phyloP scores from a whole-genome alignment of 2,888 invertebrate genomes.

The Drosophila formosana region DNA sequence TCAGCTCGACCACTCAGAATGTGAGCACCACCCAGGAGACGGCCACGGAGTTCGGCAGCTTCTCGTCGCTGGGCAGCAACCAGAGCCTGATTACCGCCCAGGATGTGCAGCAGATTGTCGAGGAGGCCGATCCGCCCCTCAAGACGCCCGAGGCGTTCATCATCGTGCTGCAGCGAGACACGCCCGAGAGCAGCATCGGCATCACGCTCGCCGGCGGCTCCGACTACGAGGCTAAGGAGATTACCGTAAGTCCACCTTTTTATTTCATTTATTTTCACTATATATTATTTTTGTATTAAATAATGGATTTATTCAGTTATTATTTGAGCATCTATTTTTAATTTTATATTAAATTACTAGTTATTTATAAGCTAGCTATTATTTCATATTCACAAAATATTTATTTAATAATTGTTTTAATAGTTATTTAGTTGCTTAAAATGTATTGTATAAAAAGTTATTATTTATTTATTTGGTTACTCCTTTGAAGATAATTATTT shows the following conservation, averaged over 20 bases:
- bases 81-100: conserved; percentile 85
- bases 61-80: conserved; percentile 85
- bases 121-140: conserved; percentile 89
- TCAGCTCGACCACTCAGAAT: conserved; percentile 84
- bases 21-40: conserved; percentile 84
- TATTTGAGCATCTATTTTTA: no score
- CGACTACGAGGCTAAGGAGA: conserved; percentile 96
- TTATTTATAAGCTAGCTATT: no score
- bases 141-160: conserved; percentile 88
- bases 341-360: no score
- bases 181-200: conserved; percentile 91
- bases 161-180: conserved; percentile 89
- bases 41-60: conserved; percentile 85
- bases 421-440: no score
- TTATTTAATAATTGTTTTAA: no score
- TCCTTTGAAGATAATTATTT: no score
- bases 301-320: no score
- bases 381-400: no score
- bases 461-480: no score
- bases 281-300: no score
- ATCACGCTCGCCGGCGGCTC: conserved; percentile 95
- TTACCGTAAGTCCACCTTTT: conserved; percentile 88
- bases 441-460: no score
- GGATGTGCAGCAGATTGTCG: conserved; percentile 88
- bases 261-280: no score